phyloP scores from a whole-genome alignment of 2,888 invertebrate species.

The Hermaeophaga mercurialis region DNA sequence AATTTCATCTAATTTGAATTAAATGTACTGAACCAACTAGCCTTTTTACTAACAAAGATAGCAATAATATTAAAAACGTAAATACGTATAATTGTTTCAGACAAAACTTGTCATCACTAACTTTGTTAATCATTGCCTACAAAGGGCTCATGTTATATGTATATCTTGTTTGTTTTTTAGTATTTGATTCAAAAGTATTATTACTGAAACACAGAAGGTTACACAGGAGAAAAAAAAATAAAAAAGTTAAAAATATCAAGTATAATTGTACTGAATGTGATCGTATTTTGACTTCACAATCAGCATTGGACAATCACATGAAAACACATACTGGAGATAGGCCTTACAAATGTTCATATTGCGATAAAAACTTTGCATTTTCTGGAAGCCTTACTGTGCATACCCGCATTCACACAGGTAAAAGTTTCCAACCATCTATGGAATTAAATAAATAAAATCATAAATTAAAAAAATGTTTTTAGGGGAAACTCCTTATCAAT shows the following conservation, averaged over 20 bases:
- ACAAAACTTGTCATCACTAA: neutral
- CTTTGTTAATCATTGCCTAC: too few relatives aligned
- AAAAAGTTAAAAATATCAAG: slow-evolving; percentile 12
- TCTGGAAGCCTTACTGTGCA: slow-evolving; percentile 31
- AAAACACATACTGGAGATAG: slow-evolving; percentile 35
- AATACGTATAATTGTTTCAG: too few relatives aligned
- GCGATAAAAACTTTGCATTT: slow-evolving; percentile 31
- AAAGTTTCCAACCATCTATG: neutral
- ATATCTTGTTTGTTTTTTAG: neutral
- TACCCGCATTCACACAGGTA: slow-evolving; percentile 36
- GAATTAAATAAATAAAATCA: neutral
- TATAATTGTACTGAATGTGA: slow-evolving; percentile 30
- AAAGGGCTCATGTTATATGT: neutral
- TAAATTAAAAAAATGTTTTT: neutral
- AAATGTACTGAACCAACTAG: too few relatives aligned
- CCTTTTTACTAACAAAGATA: too few relatives aligned
- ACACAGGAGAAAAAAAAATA: slow-evolving; percentile 3
- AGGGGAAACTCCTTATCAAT: slow-evolving; percentile 35
- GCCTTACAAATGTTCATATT: slow-evolving; percentile 32
- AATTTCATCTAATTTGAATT: too few relatives aligned
- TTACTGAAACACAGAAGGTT: neutral
- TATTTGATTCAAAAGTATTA: neutral
- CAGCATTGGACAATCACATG: slow-evolving; percentile 33
- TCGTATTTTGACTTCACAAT: slow-evolving; percentile 30
- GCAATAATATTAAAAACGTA: too few relatives aligned